phyloP scores from a whole-genome alignment of 2,113 vertebrate species.

The Tor tambroides region DNA sequence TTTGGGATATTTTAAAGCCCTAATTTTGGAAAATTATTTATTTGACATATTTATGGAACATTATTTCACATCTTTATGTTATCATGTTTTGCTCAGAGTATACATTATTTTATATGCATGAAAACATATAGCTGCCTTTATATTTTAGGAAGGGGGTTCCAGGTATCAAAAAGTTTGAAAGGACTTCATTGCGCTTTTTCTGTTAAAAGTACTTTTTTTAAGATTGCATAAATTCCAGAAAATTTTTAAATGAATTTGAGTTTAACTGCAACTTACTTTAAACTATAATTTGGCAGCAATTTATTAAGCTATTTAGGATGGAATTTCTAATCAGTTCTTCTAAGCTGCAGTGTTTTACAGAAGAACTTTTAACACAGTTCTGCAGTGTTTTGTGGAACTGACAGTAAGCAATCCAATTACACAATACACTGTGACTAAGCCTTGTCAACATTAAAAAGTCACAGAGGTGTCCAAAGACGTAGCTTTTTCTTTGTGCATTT shows the following conservation, averaged over 20 bases:
- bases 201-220: background rate
- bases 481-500: background rate
- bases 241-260: no score
- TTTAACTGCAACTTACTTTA: background rate
- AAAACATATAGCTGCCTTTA: background rate
- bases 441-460: background rate
- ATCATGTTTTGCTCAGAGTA: no score
- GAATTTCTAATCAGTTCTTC: background rate
- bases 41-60: background rate
- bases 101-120: background rate
- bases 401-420: background rate
- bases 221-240: background rate
- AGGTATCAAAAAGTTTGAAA: background rate
- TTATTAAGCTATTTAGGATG: background rate
- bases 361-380: no score
- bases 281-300: background rate
- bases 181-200: background rate
- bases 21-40: background rate
- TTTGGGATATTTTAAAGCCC: no score
- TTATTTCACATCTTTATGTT: background rate
- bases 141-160: background rate
- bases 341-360: background rate
- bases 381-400: no score
- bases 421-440: background rate
- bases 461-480: background rate